phyloP scores from a whole-genome alignment of 2,797 vertebrate genomes.

The Brachyalestes nurse region DNA sequence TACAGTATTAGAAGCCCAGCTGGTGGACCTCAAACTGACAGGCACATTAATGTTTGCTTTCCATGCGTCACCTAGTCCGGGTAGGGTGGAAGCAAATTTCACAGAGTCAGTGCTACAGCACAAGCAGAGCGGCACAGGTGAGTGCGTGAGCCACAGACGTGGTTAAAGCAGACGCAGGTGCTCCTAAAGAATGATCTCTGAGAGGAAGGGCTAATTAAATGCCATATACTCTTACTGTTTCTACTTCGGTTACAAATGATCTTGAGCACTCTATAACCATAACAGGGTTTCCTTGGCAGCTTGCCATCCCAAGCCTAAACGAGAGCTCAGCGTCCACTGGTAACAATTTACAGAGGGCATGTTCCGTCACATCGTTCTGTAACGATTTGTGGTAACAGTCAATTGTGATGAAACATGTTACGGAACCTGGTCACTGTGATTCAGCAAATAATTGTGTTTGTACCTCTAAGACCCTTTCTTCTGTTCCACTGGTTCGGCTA shows the following conservation, averaged over 20 bases:
- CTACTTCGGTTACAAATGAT: conserved; percentile 14
- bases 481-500: conserved; percentile 1
- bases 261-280: conserved; percentile 22
- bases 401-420: conserved; percentile 3
- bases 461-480: background rate
- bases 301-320: conserved; percentile 31
- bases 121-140: background rate
- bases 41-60: background rate
- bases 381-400: background rate
- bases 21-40: background rate
- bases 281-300: conserved; percentile 45
- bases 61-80: conserved; percentile 1
- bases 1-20: conserved; percentile 1
- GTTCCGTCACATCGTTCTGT: conserved; percentile 7
- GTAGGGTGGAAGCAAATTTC: conserved; percentile 8
- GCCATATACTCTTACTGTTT: conserved; percentile 20
- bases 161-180: background rate
- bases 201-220: conserved; percentile 33
- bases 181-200: background rate
- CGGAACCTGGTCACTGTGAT: conserved; percentile 4
- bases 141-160: background rate
- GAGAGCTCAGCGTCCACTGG: conserved; percentile 14
- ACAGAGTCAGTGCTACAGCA: background rate
- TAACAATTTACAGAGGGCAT: background rate
- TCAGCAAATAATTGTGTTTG: conserved; percentile 1